Conservation (phyloP, 2,113 vertebrate genomes). For the Periophthalmus modestus region DNA sequence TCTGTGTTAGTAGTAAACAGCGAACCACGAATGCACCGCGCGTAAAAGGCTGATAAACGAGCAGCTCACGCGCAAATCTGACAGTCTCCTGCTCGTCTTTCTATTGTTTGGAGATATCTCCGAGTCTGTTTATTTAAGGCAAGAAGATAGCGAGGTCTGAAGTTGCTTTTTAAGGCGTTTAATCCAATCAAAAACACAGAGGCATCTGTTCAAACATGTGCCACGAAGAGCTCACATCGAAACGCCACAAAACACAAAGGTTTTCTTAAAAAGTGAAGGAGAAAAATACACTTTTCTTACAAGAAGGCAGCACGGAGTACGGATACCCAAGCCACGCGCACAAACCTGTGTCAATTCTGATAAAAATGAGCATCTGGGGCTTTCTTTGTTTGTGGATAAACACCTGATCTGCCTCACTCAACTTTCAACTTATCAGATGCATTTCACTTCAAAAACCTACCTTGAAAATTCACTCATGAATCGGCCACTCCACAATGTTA, state of each 20-base stretch:
- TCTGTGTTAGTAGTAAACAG: background rate
- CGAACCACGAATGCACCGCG: background rate
- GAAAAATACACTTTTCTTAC: background rate
- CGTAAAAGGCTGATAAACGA: background rate
- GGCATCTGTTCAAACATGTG: background rate
- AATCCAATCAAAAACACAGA: slow-evolving; percentile 3
- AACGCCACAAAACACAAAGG: background rate
- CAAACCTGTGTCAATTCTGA: background rate
- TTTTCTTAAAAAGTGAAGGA: background rate
- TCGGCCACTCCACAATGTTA: slow-evolving; percentile 49
- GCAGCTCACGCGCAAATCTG: background rate
- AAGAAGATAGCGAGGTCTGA: background rate
- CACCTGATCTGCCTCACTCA: background rate
- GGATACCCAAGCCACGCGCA: background rate
- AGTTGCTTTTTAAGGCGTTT: background rate
- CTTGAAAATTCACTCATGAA: slow-evolving; percentile 63
- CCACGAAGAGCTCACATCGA: background rate
- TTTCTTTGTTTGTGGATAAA: background rate
- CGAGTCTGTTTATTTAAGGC: background rate
- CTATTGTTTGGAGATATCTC: background rate
- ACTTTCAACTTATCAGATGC: background rate
- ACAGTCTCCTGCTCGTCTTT: background rate
- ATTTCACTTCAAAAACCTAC: slow-evolving; percentile 58
- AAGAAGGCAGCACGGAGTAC: background rate
- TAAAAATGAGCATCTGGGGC: background rate